These are phyloP conservation scores for Brachionus rotundiformis DNA, from an alignment of 1,140 invertebrate species.

Conservation along the genomic window DNA sequence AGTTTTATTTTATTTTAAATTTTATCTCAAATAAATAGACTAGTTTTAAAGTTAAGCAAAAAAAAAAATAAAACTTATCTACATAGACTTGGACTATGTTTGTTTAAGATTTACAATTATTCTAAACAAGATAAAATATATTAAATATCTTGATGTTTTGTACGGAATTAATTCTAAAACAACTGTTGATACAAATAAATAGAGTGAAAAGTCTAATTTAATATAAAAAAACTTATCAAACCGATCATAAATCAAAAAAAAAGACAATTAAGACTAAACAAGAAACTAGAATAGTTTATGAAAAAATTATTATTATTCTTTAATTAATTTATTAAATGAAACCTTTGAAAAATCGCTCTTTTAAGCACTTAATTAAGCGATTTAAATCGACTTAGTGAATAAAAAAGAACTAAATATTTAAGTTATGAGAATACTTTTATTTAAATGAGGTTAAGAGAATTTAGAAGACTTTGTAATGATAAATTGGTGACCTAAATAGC, in stretches of 20 bases:
- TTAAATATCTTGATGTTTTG: background rate
- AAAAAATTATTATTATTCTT: background rate
- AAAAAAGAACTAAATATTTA: background rate
- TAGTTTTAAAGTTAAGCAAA: too few relatives aligned
- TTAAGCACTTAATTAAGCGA: constrained; percentile 1
- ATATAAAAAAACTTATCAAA: too few relatives aligned
- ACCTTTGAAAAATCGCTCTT: background rate
- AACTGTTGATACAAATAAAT: background rate
- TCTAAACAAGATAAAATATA: background rate
- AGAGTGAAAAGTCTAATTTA: too few relatives aligned
- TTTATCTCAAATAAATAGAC: background rate
- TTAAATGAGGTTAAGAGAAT: constrained; percentile 3
- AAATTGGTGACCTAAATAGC: background rate
- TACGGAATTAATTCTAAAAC: background rate
- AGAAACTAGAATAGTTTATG: background rate
- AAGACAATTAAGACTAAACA: background rate
- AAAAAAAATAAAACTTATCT: too few relatives aligned
- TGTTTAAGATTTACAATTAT: background rate
- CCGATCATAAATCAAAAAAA: background rate
- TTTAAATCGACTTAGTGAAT: background rate
- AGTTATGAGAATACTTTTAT: background rate
- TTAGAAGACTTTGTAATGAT: background rate
- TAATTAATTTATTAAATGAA: background rate
- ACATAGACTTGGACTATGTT: too few relatives aligned
- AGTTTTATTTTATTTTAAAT: too few relatives aligned